Percentiles rank a stretch among this genome's conserved stretches.
Conservation (phyloP, 1,140 invertebrate species). For the Panonychus citri region DNA sequence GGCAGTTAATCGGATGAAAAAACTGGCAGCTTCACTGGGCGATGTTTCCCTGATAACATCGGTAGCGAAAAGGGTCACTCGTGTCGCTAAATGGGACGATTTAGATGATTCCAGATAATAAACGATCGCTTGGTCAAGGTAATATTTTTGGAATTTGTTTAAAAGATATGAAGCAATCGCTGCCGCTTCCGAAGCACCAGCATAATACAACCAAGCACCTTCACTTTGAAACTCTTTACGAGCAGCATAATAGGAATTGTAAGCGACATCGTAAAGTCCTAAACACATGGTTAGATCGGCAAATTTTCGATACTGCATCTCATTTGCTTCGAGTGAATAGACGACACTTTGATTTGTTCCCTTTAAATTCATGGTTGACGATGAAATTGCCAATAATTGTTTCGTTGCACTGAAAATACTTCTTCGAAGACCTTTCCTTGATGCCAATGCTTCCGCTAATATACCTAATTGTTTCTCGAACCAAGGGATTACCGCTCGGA, state of each 20-base stretch:
- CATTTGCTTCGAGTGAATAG: slow-evolving; percentile 65
- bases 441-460: slow-evolving; percentile 6
- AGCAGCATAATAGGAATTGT: slow-evolving; percentile 75
- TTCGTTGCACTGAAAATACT: slow-evolving; percentile 11
- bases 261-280: slow-evolving; percentile 72
- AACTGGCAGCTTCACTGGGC: slow-evolving; percentile 59
- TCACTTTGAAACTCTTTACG: slow-evolving; percentile 90
- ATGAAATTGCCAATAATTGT: slow-evolving; percentile 7
- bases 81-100: slow-evolving; percentile 64
- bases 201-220: slow-evolving; percentile 88
- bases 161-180: slow-evolving; percentile 13
- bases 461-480: slow-evolving; percentile 8
- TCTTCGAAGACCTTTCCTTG: slow-evolving; percentile 8
- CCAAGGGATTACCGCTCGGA: slow-evolving; percentile 10
- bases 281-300: slow-evolving; percentile 92
- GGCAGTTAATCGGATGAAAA: slow-evolving; percentile 77
- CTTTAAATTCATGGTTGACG: neutral
- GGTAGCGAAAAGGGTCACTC: slow-evolving; percentile 62
- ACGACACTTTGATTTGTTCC: neutral
- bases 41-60: slow-evolving; percentile 58
- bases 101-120: slow-evolving; percentile 26
- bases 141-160: slow-evolving; percentile 9
- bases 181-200: slow-evolving; percentile 43
- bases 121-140: slow-evolving; percentile 8
- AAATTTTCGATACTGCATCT: slow-evolving; percentile 69